Evolutionary conservation across 2,888 invertebrate genomes (phyloP), one percentile per base, ranked within the genome.

Genomic region (Phaonia tiefii): DNA sequence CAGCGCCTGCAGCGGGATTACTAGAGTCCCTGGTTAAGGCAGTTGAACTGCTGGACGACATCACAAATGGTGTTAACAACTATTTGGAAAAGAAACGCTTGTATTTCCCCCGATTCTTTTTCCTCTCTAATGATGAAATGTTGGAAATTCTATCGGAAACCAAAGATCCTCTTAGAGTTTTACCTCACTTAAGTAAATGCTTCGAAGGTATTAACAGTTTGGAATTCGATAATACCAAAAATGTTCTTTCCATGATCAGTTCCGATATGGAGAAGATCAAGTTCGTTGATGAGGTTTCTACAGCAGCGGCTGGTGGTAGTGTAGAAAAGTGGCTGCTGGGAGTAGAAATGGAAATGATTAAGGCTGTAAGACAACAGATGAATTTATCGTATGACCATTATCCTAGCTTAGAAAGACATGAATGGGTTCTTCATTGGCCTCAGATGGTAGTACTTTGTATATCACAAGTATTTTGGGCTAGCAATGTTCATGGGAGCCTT

Each of bases 91-190:
- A 93, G 87, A 94, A 94, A 85, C 91, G 94, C 77, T 88, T 93
- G 11, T 93, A 91, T 85, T 95, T 95, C 87, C 93, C 95, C 13
- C 93, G 95, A 84, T 94, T 96, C 86, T 95, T 95, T 90, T 96
- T 96, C 86, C 89, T 96, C 72, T 95, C 95, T 0, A 95, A 96
- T 87, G 93, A 94, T 84, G 95, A 95, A 89, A 92, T 96, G 89
- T 90, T 95, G 67, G 93, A 94, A 85, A 94, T 96, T 82, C 89
- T 96, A 25, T 94, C 95, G 0, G 94, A 95, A 89, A 93, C 93
- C 1, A 93, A 93, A 86, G 93, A 94, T 87, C 93, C 93, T 0
- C 84, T 92, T 11, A 91, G 93, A 65, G 93, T 94, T 4, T 92
- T 93, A 84, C 93, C 93, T 0, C 93, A 93, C 87, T 87, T 95